These are phyloP conservation scores for Zenarchopterus dispar DNA, from an alignment of 2,797 vertebrate species.

Conservation along the genomic window DNA sequence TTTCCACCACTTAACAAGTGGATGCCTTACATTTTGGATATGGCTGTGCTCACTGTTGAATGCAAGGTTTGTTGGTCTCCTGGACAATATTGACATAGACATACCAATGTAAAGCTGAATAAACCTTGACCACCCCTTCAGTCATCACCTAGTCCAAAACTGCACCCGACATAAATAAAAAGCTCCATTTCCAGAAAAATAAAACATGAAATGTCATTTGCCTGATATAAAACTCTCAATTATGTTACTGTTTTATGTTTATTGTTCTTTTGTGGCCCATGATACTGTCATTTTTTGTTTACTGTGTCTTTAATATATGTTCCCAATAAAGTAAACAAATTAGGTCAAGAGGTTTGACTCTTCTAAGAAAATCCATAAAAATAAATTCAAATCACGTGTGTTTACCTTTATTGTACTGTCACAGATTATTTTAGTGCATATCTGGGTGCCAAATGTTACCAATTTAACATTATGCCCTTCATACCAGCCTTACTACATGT, in stretches of 20 bases:
- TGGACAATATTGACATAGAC: slow-evolving; percentile 67
- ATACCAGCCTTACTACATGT: slow-evolving; percentile 26
- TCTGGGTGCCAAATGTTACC: neutral
- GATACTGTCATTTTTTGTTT: neutral
- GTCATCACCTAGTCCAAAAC: slow-evolving; percentile 33
- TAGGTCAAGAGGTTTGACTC: neutral
- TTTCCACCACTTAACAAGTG: slow-evolving; percentile 37
- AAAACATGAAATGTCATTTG: neutral
- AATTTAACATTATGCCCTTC: slow-evolving; percentile 25
- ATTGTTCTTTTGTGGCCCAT: slow-evolving; percentile 1
- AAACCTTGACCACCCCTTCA: slow-evolving; percentile 55
- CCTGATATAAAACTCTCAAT: no score
- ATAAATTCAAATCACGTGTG: slow-evolving; percentile 19
- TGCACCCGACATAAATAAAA: slow-evolving; percentile 17
- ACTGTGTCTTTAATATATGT: neutral
- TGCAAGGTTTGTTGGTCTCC: slow-evolving; percentile 57
- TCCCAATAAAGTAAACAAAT: neutral
- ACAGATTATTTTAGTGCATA: no score
- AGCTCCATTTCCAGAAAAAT: neutral
- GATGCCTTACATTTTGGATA: slow-evolving; percentile 45
- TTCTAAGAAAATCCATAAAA: neutral
- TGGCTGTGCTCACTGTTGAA: slow-evolving; percentile 51
- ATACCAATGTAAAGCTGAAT: slow-evolving; percentile 66
- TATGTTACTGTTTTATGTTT: no score
- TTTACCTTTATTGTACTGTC: slow-evolving; percentile 3